A percentile compares a stretch with the other conserved stretches of the same genome.
phyloP scores from a whole-genome alignment of 2,113 vertebrate genomes.

The Poeciliopsis turrubarensis region DNA sequence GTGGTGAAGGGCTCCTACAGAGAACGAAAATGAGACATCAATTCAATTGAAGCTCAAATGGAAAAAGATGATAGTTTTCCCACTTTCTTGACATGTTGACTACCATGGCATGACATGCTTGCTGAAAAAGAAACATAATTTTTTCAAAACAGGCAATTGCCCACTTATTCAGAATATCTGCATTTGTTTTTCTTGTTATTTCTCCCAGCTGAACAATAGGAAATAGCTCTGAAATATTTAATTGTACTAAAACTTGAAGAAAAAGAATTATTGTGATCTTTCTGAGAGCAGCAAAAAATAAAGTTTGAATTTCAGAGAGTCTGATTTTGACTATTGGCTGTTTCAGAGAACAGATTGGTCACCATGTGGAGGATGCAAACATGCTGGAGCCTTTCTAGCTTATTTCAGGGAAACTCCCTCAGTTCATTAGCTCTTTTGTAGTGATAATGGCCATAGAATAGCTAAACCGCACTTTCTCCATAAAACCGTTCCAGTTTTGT shows the following conservation, averaged over 20 bases:
- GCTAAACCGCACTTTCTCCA: slow-evolving; percentile 35
- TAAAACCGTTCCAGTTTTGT: slow-evolving; percentile 51
- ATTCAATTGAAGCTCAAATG: slow-evolving; percentile 9
- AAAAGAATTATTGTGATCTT: slow-evolving; percentile 73
- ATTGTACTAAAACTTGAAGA: slow-evolving; percentile 67
- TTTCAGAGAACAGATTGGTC: slow-evolving; percentile 64
- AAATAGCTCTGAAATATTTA: slow-evolving; percentile 52
- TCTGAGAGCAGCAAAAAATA: slow-evolving; percentile 62
- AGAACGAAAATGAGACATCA: slow-evolving; percentile 36
- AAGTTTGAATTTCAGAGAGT: slow-evolving; percentile 68
- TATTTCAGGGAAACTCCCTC: slow-evolving; percentile 65
- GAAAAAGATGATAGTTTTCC: slow-evolving; percentile 4
- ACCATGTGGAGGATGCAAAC: slow-evolving; percentile 65
- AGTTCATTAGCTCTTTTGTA: slow-evolving; percentile 56
- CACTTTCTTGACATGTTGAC: slow-evolving; percentile 4
- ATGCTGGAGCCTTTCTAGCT: slow-evolving; percentile 53
- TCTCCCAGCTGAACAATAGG: slow-evolving; percentile 42
- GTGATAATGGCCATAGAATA: slow-evolving; percentile 54
- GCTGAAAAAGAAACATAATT: background rate
- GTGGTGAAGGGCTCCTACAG: slow-evolving; percentile 94
- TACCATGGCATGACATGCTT: background rate
- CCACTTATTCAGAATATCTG: slow-evolving; percentile 10
- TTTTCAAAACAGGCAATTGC: slow-evolving; percentile 5
- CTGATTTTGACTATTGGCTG: slow-evolving; percentile 41
- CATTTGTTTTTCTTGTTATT: slow-evolving; percentile 23